Conservation (phyloP, 2,888 invertebrate species). For the Athalia rosae region DNA sequence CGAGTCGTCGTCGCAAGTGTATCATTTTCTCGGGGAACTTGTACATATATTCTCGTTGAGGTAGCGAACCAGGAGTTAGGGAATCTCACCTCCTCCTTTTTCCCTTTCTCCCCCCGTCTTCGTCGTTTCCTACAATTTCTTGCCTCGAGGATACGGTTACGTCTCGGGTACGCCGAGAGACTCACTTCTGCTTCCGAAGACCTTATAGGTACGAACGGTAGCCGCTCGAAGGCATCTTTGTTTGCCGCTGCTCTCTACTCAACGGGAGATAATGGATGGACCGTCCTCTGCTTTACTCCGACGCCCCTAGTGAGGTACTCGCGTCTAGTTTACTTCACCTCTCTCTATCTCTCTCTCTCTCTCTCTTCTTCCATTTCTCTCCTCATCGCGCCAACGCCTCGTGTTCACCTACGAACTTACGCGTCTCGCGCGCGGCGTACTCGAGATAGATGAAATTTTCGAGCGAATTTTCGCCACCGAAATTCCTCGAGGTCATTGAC, state of each 20-base stretch:
- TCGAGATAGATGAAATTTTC: no score
- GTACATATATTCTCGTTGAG: not conserved
- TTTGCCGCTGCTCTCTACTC: not conserved
- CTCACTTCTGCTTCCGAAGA: conserved; percentile 16
- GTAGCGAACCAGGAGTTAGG: not conserved
- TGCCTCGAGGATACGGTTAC: conserved; percentile 33
- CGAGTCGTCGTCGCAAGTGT: conserved; percentile 1
- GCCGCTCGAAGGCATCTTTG: conserved; percentile 6
- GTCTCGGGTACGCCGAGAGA: not conserved
- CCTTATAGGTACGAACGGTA: conserved; percentile 2
- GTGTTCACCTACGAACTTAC: no score
- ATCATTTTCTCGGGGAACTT: conserved; percentile 7
- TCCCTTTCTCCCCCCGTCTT: not conserved
- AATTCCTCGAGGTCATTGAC: no score
- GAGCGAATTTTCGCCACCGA: no score
- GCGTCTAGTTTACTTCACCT: not conserved
- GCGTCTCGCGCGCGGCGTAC: no score
- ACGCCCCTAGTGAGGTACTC: conserved; percentile 1
- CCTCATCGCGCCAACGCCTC: no score
- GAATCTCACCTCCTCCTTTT: not conserved
- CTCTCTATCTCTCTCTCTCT: no score
- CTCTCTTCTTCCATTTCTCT: no score
- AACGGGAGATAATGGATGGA: conserved; percentile 7
- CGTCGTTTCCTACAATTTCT: not conserved
- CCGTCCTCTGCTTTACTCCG: not conserved